Base-by-base conservation (phyloP, 2,113 vertebrate species). In the Alligator sinensis region DNA sequence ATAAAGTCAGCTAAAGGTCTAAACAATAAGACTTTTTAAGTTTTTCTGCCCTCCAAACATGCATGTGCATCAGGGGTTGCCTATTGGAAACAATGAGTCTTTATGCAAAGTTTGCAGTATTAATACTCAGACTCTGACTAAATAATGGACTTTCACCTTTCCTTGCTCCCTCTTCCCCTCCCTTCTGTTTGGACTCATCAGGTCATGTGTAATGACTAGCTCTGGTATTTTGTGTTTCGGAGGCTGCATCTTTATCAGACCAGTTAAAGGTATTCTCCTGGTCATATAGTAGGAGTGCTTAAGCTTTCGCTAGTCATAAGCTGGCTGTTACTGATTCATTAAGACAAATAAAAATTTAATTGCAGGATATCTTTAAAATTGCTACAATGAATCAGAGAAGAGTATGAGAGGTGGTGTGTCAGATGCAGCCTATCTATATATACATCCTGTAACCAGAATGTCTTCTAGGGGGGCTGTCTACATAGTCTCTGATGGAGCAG, bases 261-360 rank as follows among this genome's bases (percentile, higher is more conserved):
- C 54, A 13, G 59, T 19, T 75, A 84, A 55, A 28, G 28, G 19
- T 24, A 38, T 79, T 87, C 88, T 93, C 15, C 30, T 78, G 79
- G 47, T 66, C 47, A 59, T 11, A 47, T 9, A 47, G 6, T 18
- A 25, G 80, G 90, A 86, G 60, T 34, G 19, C 57, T 74, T 87
- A 88, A 68, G 58, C 86, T 70, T 88, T 91, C 89, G 28, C 55
- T 70, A 68, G 27, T 68, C 38, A 80, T 80, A 91, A 95, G 94
- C 62, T 25, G 77, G 80, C 83, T 82, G 64, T 92, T 82, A 80
- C 58, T 22, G 90, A 81, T 90, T 86, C 75, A 84, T n/a, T 64
- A 66, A 87, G 91, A 38, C 80, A 86, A 92, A 93, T 55, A 25
- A 84, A 70, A 86, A 57, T 22, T 24, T 25, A 47, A 17, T 84